A percentile compares a stretch with the other conserved stretches of the same genome.
phyloP scores from a whole-genome alignment of 2,888 invertebrate genomes.

The Volucella inflata region DNA sequence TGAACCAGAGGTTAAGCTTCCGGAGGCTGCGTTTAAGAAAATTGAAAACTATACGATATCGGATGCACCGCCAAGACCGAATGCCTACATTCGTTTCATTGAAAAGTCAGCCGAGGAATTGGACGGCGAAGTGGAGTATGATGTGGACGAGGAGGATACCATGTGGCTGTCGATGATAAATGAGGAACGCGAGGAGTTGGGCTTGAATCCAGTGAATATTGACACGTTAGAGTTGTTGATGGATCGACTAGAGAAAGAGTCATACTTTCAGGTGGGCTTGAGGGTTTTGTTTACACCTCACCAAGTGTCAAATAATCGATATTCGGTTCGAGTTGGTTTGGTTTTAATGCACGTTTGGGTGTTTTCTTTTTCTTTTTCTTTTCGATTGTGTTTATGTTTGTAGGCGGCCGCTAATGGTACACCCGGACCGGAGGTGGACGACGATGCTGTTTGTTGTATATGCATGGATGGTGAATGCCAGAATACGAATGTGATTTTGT shows the following conservation, averaged over 20 bases:
- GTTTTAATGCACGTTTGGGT: neutral
- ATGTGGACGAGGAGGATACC: constrained; percentile 98
- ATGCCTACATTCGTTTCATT: constrained; percentile 96
- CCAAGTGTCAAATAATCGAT: constrained; percentile 26
- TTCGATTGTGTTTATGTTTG: constrained; percentile 1
- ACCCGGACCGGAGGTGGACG: constrained; percentile 93
- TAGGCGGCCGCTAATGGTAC: constrained; percentile 89
- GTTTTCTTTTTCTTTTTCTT: constrained; percentile 10
- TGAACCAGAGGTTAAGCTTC: constrained; percentile 86
- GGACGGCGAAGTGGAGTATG: constrained; percentile 97
- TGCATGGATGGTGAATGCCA: constrained; percentile 99
- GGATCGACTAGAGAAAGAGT: constrained; percentile 99
- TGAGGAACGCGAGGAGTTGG: constrained; percentile 89
- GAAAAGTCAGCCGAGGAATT: constrained; percentile 97
- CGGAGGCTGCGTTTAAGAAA: constrained; percentile 88
- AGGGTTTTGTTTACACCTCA: neutral
- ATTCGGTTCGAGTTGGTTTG: neutral
- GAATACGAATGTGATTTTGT: constrained; percentile 98
- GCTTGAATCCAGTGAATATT: constrained; percentile 90
- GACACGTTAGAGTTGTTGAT: constrained; percentile 97
- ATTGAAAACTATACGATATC: constrained; percentile 91
- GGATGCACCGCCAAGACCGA: constrained; percentile 93
- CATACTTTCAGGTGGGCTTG: constrained; percentile 91
- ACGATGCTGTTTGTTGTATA: constrained; percentile 99
- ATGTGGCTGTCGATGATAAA: constrained; percentile 97